Base-by-base conservation (phyloP, 30 jellyfish, hydroid and myxozoan genomes). In the Aurelia aurita region DNA sequence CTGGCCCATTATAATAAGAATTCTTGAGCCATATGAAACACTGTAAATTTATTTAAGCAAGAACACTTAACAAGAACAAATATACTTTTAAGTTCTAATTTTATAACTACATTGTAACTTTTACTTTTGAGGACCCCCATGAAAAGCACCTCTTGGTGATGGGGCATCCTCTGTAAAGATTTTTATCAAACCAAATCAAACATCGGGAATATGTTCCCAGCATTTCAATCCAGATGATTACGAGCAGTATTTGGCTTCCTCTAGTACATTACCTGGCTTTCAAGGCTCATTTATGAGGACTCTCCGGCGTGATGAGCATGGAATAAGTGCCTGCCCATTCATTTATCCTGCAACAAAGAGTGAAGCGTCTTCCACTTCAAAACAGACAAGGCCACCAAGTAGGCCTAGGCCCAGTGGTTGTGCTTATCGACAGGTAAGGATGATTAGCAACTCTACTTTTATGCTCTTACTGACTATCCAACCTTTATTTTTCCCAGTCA, bases 221-320 rank as follows among this genome's bases (percentile, higher is more conserved):
- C 59, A 47, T 47, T 47, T 47, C 10, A 16, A 47, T 47, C 59
- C 10, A 16, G 75, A 9, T 22, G 28, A 13, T 27, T 6, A 63
- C 13, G 22, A 22, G 44, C 18, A 22, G n/a, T n/a, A n/a, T 63
- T 63, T 63, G 44, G 47, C 75, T 63, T n/a, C 28, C 22, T 27
- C 75, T 63, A 35, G 18, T 63, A 27, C 75, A 5, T 35, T 63
- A 5, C 35, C 35, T 19, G 35, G 35, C 75, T 63, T 63, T 27
- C 8, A 22, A 63, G 44, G 75, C 44, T n/a, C 75, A 20, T 23
- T 63, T 63, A 19, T 27, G 47, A 29, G 75, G 47, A 63, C 75
- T 20, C 27, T 63, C 47, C 44, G 75, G 27, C 75, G 47, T 63
- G 75, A 63, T 63, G 75, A 63, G 47, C 75, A 63, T 35, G 47